A percentile compares a stretch with the other conserved stretches of the same genome.
Evolutionary conservation across 2,797 vertebrate species (phyloP).

Genomic region (Sitta carolinensis): DNA sequence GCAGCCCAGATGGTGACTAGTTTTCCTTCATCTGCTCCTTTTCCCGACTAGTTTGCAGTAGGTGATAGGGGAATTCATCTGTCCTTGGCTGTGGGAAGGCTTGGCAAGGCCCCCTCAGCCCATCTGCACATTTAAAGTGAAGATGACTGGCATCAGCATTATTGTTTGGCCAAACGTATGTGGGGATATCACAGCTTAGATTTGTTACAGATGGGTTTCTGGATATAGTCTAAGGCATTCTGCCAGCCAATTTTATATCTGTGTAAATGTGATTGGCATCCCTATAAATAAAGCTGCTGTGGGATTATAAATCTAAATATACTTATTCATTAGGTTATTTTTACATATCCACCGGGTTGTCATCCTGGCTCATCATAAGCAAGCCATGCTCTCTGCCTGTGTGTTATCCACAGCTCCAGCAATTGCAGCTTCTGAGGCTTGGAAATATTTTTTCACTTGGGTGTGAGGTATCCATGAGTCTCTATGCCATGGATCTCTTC

Average conservation of each 20-base stretch:
- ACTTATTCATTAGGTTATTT: constrained; percentile 60
- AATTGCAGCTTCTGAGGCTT: background rate
- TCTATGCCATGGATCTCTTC: background rate
- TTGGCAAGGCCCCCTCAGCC: background rate
- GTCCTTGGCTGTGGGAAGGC: background rate
- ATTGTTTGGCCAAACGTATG: constrained; percentile 30
- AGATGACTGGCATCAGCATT: background rate
- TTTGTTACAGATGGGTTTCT: constrained; percentile 64
- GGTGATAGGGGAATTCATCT: background rate
- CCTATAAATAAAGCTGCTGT: constrained; percentile 64
- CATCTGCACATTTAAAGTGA: background rate
- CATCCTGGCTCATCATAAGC: background rate
- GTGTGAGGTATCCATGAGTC: background rate
- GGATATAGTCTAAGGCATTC: constrained; percentile 41
- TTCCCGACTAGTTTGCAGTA: background rate
- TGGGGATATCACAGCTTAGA: constrained; percentile 37
- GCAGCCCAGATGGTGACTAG: background rate
- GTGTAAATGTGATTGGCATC: constrained; percentile 62
- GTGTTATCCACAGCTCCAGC: background rate
- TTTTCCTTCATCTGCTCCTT: background rate
- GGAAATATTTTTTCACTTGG: background rate
- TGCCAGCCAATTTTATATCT: constrained; percentile 57
- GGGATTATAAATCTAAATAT: constrained; percentile 62
- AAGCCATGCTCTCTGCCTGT: background rate
- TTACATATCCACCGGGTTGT: constrained; percentile 29